These are phyloP conservation scores for Chrysolina oricalcia DNA, from an alignment of 2,888 invertebrate genomes.

Conservation along the genomic window DNA sequence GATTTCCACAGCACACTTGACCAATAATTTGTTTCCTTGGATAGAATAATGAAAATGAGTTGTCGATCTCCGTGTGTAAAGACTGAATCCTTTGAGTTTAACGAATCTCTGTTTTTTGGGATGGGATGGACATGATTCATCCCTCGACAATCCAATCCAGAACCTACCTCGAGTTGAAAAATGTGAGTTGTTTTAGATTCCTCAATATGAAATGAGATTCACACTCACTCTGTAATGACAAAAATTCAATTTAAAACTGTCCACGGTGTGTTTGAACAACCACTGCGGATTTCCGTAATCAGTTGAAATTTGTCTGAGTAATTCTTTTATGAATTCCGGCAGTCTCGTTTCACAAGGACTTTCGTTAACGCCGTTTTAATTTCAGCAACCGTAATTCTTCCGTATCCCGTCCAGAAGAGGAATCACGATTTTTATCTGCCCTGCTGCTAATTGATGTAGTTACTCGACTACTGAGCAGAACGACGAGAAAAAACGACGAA, in stretches of 20 bases:
- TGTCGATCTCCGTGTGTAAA: too few species aligned
- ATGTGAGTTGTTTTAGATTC: too few species aligned
- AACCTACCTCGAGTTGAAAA: too few species aligned
- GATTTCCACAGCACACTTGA: too few species aligned
- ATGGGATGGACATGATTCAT: too few species aligned
- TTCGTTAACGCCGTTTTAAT: slow-evolving; percentile 10
- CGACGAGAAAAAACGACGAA: not conserved
- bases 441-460: slow-evolving; percentile 17
- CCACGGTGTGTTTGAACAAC: not conserved
- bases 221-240: not conserved
- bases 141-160: too few species aligned
- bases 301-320: not conserved
- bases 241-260: not conserved
- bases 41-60: too few species aligned
- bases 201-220: too few species aligned
- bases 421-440: slow-evolving; percentile 10
- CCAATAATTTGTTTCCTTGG: too few species aligned
- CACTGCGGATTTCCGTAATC: not conserved
- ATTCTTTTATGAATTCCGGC: slow-evolving; percentile 11
- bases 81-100: too few species aligned
- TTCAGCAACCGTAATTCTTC: slow-evolving; percentile 10
- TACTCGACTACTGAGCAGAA: slow-evolving; percentile 10
- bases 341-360: slow-evolving; percentile 4
- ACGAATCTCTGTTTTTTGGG: too few species aligned
- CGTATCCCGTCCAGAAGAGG: slow-evolving; percentile 1